Conservation (phyloP, 2,797 vertebrate genomes). For the Anabacerthia variegaticeps region DNA sequence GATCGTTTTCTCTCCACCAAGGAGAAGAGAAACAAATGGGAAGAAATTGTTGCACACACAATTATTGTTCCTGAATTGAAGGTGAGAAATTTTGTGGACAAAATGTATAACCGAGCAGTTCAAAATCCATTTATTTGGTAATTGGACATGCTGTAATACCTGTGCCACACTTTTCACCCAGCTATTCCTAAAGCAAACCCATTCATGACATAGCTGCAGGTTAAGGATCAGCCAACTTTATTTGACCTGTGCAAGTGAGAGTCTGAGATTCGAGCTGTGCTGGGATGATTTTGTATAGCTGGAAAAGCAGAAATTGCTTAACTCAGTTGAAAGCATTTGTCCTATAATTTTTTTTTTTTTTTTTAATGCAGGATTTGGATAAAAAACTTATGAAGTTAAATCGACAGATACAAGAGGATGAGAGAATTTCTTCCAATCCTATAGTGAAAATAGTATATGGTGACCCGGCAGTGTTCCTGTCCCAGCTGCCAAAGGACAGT, state of each 20-base stretch:
- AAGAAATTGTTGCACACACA: conserved; percentile 72
- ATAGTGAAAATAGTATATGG: conserved; percentile 86
- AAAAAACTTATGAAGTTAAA: conserved; percentile 79
- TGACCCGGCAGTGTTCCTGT: conserved; percentile 82
- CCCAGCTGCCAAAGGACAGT: conserved; percentile 76
- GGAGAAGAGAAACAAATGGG: conserved; percentile 86
- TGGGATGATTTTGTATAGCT: neutral
- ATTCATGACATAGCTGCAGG: neutral
- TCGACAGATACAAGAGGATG: conserved; percentile 80
- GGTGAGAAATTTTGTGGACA: conserved; percentile 72
- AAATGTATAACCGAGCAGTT: neutral
- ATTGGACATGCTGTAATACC: neutral
- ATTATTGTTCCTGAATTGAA: conserved; percentile 81
- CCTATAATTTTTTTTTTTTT: neutral
- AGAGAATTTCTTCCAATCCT: conserved; percentile 84
- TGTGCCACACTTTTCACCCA: neutral
- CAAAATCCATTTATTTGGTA: neutral
- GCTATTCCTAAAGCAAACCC: neutral
- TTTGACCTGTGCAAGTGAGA: neutral
- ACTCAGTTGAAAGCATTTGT: neutral
- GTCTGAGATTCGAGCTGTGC: neutral
- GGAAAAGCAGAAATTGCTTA: neutral
- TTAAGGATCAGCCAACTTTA: neutral
- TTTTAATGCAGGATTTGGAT: conserved; percentile 76
- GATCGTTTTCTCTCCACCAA: conserved; percentile 80